These are phyloP conservation scores for Anarsia innoxiella DNA, from an alignment of 2,888 invertebrate species.

Conservation along the genomic window DNA sequence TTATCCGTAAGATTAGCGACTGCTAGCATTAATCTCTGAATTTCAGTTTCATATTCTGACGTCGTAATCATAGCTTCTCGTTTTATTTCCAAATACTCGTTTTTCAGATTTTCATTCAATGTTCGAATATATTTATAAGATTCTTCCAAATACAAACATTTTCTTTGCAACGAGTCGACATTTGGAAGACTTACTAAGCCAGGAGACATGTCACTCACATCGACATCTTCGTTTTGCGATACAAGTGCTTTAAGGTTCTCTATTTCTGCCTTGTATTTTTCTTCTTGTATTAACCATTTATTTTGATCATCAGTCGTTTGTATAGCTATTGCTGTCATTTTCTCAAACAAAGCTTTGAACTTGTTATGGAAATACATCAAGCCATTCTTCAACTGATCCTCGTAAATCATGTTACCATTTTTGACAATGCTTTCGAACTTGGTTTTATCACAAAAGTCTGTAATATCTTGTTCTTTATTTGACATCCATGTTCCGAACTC, in stretches of 20 bases:
- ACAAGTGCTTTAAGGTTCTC: conserved; percentile 49
- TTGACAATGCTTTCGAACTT: conserved; percentile 36
- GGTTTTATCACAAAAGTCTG: conserved; percentile 37
- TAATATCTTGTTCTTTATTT: conserved; percentile 31
- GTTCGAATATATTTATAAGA: conserved; percentile 60
- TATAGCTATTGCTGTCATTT: conserved; percentile 57
- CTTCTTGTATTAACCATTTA: conserved; percentile 60
- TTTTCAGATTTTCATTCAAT: conserved; percentile 67
- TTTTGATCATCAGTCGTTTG: conserved; percentile 55
- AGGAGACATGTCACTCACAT: conserved; percentile 51
- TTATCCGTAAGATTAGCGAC: conserved; percentile 59
- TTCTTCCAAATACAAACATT: conserved; percentile 60
- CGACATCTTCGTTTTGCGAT: conserved; percentile 41
- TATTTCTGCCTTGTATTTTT: conserved; percentile 59
- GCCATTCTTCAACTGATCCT: conserved; percentile 46
- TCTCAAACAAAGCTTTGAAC: conserved; percentile 58
- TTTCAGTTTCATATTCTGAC: conserved; percentile 55
- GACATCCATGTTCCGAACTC: conserved; percentile 56
- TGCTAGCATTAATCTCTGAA: conserved; percentile 50
- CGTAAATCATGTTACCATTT: conserved; percentile 40
- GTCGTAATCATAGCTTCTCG: conserved; percentile 57
- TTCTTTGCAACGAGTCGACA: conserved; percentile 42
- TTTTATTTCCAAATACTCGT: conserved; percentile 63
- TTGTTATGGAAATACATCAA: conserved; percentile 59
- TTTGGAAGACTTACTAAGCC: conserved; percentile 42